Base-by-base conservation (phyloP, 2,888 invertebrate genomes). In the Sericinus montela region DNA sequence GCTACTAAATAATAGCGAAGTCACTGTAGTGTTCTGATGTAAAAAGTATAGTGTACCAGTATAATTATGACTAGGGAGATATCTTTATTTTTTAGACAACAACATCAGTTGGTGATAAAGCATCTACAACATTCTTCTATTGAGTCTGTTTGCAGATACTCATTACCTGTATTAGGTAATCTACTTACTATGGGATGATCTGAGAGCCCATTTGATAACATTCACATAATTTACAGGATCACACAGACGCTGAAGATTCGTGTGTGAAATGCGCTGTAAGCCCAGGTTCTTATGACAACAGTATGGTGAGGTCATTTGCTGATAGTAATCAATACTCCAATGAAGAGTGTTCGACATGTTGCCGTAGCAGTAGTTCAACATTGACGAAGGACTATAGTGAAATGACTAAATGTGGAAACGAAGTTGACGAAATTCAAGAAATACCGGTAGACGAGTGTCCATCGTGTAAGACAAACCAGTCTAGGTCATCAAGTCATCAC, bases 261-360 rank as follows among this genome's bases (percentile, higher is more conserved):
- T 90, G 90, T 57, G 75, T 89, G 56, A 90, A 90, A 68, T 89
- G 89, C 55, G 86, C 90, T 23, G 82, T 89, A 1, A 90, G 90
- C 59, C 90, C 91, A 16, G 89, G 86, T 13, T 90, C 90, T 0
- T 90, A 89, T 54, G 90, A 90, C 53, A 90, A 90, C 54, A 90
- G 87, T 53, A 86, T 88, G 86, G 72, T 81, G 1, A 71, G 85
- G 52, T 88, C 87, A 1, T 87, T 75, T 34, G 83, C 71, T 38
- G 85, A 85, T 45, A 88, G 86, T 57, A 87, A 86, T 52, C 86
- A 85, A 59, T 88, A 81, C 59, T 87, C 88, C 4, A 87, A 86
- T 47, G 88, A 87, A 58, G 87, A 88, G 63, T 88, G 88, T 55
- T 88, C 88, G 0, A 88, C 87, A 0, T 88, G 87, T 54, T 87